Percentiles rank a stretch among this genome's conserved stretches.
Evolutionary conservation across 2,888 invertebrate species (phyloP).

Genomic region (Atrina japonica): DNA sequence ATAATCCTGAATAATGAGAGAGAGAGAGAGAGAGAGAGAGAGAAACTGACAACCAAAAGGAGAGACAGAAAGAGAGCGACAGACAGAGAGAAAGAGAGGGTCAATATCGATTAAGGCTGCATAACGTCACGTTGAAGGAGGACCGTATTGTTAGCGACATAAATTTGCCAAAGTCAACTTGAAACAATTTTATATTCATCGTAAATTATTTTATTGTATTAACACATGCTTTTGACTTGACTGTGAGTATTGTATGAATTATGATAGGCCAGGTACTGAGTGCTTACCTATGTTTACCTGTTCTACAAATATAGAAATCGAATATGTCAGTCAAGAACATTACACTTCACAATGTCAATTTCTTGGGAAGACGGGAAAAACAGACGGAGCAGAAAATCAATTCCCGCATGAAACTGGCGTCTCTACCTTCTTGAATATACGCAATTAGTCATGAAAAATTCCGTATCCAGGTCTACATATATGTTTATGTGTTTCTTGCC

Average conservation of each 20-base stretch:
- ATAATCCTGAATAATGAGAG: too few relatives aligned
- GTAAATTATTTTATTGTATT: slow-evolving; percentile 55
- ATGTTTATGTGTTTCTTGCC: too few relatives aligned
- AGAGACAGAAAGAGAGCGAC: too few relatives aligned
- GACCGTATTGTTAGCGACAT: slow-evolving; percentile 17
- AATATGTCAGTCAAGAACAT: slow-evolving; percentile 13
- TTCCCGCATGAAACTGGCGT: slow-evolving; percentile 15
- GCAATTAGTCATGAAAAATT: too few relatives aligned
- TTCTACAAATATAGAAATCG: slow-evolving; percentile 26
- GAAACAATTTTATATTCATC: slow-evolving; percentile 55
- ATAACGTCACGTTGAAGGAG: neutral
- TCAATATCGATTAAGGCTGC: too few relatives aligned
- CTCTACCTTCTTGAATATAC: neutral
- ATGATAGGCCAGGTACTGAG: slow-evolving; percentile 8
- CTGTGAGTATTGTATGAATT: slow-evolving; percentile 40
- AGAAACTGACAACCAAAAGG: too few relatives aligned
- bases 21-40: too few relatives aligned
- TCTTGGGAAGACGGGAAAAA: slow-evolving; percentile 29
- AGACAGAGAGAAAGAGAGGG: too few relatives aligned
- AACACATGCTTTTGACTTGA: slow-evolving; percentile 32
- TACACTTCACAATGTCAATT: slow-evolving; percentile 18
- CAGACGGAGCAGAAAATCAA: slow-evolving; percentile 16
- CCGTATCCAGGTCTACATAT: too few relatives aligned
- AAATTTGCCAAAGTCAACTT: slow-evolving; percentile 45
- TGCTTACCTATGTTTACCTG: slow-evolving; percentile 31